These are phyloP conservation scores for Daubentonia madagascariensis DNA, from an alignment of 2,113 vertebrate genomes.

Conservation along the genomic window DNA sequence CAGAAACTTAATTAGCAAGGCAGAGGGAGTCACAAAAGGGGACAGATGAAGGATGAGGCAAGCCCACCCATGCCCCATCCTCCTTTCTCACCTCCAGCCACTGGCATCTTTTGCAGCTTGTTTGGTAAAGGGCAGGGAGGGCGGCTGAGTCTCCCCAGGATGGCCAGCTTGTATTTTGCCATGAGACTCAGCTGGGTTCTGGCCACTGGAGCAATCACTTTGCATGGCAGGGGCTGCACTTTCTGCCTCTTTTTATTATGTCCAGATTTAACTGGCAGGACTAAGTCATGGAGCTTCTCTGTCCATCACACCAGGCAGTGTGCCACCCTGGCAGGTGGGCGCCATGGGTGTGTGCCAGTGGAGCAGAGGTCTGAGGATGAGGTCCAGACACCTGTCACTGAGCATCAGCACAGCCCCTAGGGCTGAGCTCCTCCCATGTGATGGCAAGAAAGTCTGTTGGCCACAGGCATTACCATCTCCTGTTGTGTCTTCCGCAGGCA, in stretches of 20 bases:
- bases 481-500: neutral
- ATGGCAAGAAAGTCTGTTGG: neutral
- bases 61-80: no score
- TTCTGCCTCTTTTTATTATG: conserved; percentile 53
- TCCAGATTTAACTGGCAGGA: conserved; percentile 43
- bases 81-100: neutral
- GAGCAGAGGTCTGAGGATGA: conserved; percentile 31
- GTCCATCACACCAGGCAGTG: neutral
- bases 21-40: neutral
- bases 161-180: neutral
- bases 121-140: neutral
- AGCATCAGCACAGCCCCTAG: neutral
- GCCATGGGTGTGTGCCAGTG: neutral
- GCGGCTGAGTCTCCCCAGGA: neutral
- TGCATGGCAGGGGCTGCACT: neutral
- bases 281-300: neutral
- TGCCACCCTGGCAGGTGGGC: conserved; percentile 71
- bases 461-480: accelerated
- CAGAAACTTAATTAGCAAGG: neutral
- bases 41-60: neutral
- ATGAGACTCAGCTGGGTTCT: neutral
- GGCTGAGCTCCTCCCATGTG: neutral
- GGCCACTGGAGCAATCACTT: neutral
- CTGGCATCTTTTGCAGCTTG: neutral
- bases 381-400: conserved; percentile 30